Percentiles rank a stretch among this genome's conserved stretches.
phyloP scores from a whole-genome alignment of 2,797 vertebrate species.

The Semotilus atromaculatus region DNA sequence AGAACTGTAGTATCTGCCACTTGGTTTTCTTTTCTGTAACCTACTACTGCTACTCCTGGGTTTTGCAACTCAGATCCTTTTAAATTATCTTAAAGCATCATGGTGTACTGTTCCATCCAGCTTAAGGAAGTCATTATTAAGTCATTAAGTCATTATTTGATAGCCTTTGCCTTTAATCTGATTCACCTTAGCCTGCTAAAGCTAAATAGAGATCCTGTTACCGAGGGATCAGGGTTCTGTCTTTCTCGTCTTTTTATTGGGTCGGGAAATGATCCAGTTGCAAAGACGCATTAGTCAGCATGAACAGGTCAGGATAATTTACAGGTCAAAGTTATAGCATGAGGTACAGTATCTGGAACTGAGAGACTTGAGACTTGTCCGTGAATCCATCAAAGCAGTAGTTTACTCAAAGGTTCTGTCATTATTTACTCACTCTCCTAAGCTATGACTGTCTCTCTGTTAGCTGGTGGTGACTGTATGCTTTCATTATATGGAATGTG shows the following conservation, averaged over 20 bases:
- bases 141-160: slow-evolving; percentile 56
- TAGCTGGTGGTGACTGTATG: neutral
- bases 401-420: neutral
- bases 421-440: neutral
- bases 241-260: neutral
- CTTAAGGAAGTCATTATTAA: slow-evolving; percentile 50
- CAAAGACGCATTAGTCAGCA: slow-evolving; percentile 15
- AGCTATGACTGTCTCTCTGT: neutral
- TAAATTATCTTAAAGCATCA: slow-evolving; percentile 48
- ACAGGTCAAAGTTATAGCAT: neutral
- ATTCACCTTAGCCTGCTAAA: slow-evolving; percentile 30
- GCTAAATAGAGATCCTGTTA: slow-evolving; percentile 2
- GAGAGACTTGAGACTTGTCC: neutral
- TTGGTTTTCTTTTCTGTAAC: slow-evolving; percentile 51
- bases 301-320: slow-evolving; percentile 17
- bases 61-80: slow-evolving; percentile 46
- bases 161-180: slow-evolving; percentile 50
- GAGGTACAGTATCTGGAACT: neutral
- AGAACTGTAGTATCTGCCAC: slow-evolving; percentile 39
- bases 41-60: slow-evolving; percentile 32
- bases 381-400: neutral
- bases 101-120: slow-evolving; percentile 44
- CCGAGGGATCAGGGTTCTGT: neutral
- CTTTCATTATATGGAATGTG: neutral
- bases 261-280: neutral